Conservation (phyloP, 2,888 invertebrate species). For the Nineta flava region DNA sequence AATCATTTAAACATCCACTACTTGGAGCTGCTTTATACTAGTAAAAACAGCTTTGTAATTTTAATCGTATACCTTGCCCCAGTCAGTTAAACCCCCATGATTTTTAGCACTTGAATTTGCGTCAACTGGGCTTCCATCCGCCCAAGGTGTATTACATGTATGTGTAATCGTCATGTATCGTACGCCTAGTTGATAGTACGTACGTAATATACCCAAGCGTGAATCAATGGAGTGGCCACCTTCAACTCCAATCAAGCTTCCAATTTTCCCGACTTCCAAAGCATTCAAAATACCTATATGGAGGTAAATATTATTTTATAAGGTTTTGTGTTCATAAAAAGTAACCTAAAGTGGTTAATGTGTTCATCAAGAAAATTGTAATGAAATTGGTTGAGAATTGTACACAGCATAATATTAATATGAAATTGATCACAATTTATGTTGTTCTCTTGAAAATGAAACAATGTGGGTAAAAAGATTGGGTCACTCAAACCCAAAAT, state of each 20-base stretch:
- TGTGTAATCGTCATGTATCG: conserved; percentile 46
- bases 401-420: not conserved
- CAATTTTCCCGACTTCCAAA: conserved; percentile 33
- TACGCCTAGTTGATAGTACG: conserved; percentile 40
- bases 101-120: conserved; percentile 14
- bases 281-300: conserved; percentile 32
- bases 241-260: conserved; percentile 40
- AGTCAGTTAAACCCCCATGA: conserved; percentile 23
- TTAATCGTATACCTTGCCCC: conserved; percentile 22
- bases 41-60: not conserved
- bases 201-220: conserved; percentile 34
- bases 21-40: too few relatives aligned
- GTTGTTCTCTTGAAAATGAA: too few relatives aligned
- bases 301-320: not conserved
- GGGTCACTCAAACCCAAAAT: too few relatives aligned
- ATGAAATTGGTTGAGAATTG: not conserved
- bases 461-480: too few relatives aligned
- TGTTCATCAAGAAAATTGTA: not conserved
- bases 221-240: conserved; percentile 45
- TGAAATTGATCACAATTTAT: too few relatives aligned
- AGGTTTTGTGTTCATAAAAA: too few relatives aligned
- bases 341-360: not conserved
- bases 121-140: not conserved
- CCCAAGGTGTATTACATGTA: conserved; percentile 43
- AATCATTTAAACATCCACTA: too few relatives aligned